Base-by-base conservation (phyloP, 2,888 invertebrate species). In the Coelinius sp. region DNA sequence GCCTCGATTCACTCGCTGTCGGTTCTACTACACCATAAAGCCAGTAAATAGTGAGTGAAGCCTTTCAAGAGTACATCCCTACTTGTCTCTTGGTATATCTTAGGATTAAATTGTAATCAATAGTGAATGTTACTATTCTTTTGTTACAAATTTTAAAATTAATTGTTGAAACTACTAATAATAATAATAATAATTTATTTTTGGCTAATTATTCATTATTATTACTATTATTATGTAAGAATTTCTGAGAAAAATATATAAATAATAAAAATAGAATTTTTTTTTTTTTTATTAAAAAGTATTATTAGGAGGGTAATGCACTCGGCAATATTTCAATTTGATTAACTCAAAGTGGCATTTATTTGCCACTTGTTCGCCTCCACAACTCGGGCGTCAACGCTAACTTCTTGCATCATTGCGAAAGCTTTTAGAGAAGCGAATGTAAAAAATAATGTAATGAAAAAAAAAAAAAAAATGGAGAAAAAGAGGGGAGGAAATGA, bases 401-500 rank as follows among this genome's bases (percentile, higher is more conserved):
- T 62, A 31, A 22, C 62, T 62, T 49, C 59, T 44, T 68, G 62
- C 68, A 44, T 62, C 68, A 62, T 46, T 68, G 46, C 68, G 46
- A 62, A 59, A 68, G 59, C 59, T 59, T 62, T 63, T 17, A 68
- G 63, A 59, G 52, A 35, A 65, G 70, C 38, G 70, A 27, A 24
- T 52, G 53, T n/a, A n/a, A n/a, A n/a, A n/a, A n/a, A n/a, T n/a
- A n/a, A n/a, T n/a, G n/a, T n/a, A n/a, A n/a, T n/a, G 10, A 41
- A 17, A 20, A 31, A 31, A 35, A 49, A 10, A 68, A 20, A 65
- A 49, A 73, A 38, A 20, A 74, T 72, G 68, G 70, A 68, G 70
- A 72, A 76, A 70, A 76, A 71, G 49, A 70, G 31, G 68, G 53
- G 4, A 56, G 17, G n/a, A 66, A 71, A 64, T 20, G 56, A 63